phyloP scores from a whole-genome alignment of 2,888 invertebrate species.

The Limnephilus lunatus region DNA sequence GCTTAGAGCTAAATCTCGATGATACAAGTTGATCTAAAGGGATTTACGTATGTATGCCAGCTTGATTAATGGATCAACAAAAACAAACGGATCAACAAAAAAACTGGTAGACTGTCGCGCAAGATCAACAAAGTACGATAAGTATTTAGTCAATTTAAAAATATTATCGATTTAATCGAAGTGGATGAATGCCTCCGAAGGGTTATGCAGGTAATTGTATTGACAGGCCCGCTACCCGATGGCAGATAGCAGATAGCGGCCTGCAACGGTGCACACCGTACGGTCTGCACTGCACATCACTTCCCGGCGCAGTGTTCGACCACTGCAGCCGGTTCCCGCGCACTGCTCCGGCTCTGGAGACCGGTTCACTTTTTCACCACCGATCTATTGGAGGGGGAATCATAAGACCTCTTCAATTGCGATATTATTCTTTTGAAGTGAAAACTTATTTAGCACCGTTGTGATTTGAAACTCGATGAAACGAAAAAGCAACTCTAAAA shows the following conservation, averaged over 20 bases:
- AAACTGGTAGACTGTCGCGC: too few relatives aligned
- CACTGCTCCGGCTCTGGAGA: background rate
- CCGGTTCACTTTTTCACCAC: background rate
- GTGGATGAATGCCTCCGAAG: background rate
- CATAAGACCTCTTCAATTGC: background rate
- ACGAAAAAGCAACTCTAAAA: too few relatives aligned
- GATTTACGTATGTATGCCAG: too few relatives aligned
- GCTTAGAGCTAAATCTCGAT: too few relatives aligned
- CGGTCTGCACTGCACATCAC: background rate
- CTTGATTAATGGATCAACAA: too few relatives aligned
- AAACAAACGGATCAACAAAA: too few relatives aligned
- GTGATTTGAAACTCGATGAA: too few relatives aligned
- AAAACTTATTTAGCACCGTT: too few relatives aligned
- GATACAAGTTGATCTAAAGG: too few relatives aligned
- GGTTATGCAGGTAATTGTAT: background rate
- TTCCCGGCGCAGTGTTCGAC: background rate
- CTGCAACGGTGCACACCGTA: background rate
- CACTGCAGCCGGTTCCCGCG: background rate
- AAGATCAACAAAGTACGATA: too few relatives aligned
- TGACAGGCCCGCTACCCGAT: conserved; percentile 7
- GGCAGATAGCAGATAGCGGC: background rate
- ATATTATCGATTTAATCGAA: background rate
- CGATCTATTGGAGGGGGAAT: background rate
- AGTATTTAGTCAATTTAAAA: too few relatives aligned
- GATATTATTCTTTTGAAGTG: too few relatives aligned